Evolutionary conservation across 2,113 vertebrate genomes (phyloP).

Genomic region (Ciconia maguari): DNA sequence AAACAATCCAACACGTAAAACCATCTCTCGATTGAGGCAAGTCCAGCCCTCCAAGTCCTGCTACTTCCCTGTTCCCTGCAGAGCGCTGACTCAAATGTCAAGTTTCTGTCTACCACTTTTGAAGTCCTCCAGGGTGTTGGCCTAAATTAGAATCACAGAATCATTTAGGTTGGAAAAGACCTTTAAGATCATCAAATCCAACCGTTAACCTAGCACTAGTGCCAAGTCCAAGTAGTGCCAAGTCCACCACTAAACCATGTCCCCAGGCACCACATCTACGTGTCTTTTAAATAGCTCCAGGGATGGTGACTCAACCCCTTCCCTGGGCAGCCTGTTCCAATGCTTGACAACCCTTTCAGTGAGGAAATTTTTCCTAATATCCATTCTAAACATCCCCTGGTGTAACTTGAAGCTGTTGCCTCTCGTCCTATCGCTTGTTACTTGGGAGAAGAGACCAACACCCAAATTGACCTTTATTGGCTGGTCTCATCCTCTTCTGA

Average conservation of each 20-base stretch:
- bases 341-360: background rate
- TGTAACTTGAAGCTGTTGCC: background rate
- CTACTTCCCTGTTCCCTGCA: background rate
- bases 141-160: background rate
- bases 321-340: background rate
- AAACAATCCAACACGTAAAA: background rate
- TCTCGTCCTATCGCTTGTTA: background rate
- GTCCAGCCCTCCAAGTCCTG: background rate
- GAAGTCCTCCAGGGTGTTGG: background rate
- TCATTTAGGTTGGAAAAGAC: background rate
- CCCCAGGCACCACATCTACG: background rate
- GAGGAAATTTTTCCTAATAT: background rate
- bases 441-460: background rate
- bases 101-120: background rate
- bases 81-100: background rate
- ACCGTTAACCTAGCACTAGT: background rate
- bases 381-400: background rate
- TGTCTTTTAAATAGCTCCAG: background rate
- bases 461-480: background rate
- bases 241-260: background rate
- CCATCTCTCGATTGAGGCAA: background rate
- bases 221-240: background rate
- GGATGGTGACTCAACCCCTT: background rate
- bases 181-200: background rate
- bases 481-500: background rate